These are phyloP conservation scores for Sussaba pulchella DNA, from an alignment of 2,888 invertebrate genomes.

Conservation along the genomic window DNA sequence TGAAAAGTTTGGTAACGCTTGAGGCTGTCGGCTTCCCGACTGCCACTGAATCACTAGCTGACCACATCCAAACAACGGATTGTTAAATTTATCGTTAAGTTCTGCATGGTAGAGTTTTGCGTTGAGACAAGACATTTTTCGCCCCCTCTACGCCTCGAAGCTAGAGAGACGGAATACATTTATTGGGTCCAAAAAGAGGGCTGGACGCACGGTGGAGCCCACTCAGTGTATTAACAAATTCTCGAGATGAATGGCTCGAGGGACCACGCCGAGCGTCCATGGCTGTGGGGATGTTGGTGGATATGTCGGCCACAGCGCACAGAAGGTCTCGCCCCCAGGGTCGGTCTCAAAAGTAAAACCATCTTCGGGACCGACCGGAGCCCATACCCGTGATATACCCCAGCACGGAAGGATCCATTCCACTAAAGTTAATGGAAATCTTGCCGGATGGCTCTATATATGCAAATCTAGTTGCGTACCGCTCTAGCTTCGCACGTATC, in stretches of 20 bases:
- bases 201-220: conserved; percentile 41
- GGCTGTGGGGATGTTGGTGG: conserved; percentile 41
- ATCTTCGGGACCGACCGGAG: conserved; percentile 52
- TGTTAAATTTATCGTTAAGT: background rate
- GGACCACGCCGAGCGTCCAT: conserved; percentile 42
- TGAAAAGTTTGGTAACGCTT: no score
- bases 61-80: background rate
- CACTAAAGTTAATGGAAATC: conserved; percentile 70
- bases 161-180: conserved; percentile 23
- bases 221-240: conserved; percentile 66
- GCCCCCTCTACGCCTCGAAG: background rate
- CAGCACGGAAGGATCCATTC: conserved; percentile 34
- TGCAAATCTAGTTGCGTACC: conserved; percentile 67
- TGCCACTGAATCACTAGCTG: background rate
- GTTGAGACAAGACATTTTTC: conserved; percentile 19
- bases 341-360: conserved; percentile 63
- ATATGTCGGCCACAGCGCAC: conserved; percentile 15
- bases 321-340: conserved; percentile 35
- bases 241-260: conserved; percentile 54
- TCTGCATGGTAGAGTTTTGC: conserved; percentile 11
- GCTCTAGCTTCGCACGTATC: conserved; percentile 28
- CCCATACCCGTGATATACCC: conserved; percentile 20
- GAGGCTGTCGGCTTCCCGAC: no score
- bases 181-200: conserved; percentile 26
- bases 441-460: conserved; percentile 67